These are phyloP conservation scores for Sinodicranocentrus sp. DNA, from an alignment of 2,888 invertebrate species.

Conservation along the genomic window DNA sequence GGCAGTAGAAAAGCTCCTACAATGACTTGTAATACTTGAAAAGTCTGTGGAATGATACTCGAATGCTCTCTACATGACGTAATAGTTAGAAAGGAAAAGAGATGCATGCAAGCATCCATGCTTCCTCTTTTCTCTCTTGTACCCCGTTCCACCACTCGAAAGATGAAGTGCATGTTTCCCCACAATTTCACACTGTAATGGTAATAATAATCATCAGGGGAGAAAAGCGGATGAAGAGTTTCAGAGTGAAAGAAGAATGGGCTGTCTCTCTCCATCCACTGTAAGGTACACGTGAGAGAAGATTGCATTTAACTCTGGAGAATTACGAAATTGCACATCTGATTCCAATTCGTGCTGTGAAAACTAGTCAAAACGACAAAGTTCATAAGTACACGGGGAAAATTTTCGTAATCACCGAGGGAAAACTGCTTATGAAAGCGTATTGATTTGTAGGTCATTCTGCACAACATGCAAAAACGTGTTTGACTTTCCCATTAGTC, in stretches of 20 bases:
- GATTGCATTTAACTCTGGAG: conserved; percentile 11
- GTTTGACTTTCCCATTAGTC: no score
- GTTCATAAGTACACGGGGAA: no score
- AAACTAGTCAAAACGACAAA: no score
- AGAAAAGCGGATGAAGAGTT: conserved; percentile 31
- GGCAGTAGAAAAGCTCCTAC: not conserved
- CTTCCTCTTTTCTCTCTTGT: conserved; percentile 44
- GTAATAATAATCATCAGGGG: conserved; percentile 62
- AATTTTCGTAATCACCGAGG: no score
- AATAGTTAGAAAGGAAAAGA: conserved; percentile 31
- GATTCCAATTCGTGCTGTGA: not conserved
- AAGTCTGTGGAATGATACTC: conserved; percentile 14
- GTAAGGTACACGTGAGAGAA: not conserved
- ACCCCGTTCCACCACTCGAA: conserved; percentile 42
- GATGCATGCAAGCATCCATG: conserved; percentile 58
- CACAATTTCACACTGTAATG: conserved; percentile 64
- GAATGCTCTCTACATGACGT: conserved; percentile 3
- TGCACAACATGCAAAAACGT: no score
- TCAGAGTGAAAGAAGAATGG: conserved; percentile 43
- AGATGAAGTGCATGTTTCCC: conserved; percentile 63
- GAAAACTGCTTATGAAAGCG: no score
- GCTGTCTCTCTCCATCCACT: not conserved
- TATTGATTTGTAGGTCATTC: no score
- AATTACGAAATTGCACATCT: conserved; percentile 7
- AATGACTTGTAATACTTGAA: conserved; percentile 19